phyloP scores from a whole-genome alignment of 2,888 invertebrate species.

The Eupithecia centaureata region DNA sequence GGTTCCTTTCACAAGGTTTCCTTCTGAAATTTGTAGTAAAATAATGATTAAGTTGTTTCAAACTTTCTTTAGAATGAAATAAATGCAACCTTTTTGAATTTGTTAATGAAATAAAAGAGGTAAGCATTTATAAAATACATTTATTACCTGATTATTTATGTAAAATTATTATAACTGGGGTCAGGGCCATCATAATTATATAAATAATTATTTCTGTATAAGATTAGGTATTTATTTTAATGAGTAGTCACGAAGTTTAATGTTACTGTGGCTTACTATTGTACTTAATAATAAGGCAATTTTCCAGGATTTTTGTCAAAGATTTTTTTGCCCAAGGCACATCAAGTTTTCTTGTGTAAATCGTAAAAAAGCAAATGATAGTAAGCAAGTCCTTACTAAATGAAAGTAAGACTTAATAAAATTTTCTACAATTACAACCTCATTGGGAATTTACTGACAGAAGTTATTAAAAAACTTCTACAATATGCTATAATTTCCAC shows the following conservation, averaged over 20 bases:
- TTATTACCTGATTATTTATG: background rate
- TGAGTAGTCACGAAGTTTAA: background rate
- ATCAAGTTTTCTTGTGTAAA: background rate
- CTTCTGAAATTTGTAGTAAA: too few species aligned
- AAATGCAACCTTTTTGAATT: background rate
- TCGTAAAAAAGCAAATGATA: too few species aligned
- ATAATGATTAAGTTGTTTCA: too few species aligned
- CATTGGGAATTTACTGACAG: background rate
- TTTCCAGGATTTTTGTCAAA: background rate
- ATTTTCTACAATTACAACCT: background rate
- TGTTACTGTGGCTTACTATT: background rate
- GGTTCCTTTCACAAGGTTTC: too few species aligned
- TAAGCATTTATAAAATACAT: background rate
- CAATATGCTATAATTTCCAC: background rate
- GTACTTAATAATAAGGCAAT: background rate
- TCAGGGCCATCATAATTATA: background rate
- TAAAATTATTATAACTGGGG: background rate
- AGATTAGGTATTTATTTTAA: background rate
- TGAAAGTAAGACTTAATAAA: too few species aligned
- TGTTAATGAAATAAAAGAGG: background rate
- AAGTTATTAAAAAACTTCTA: background rate
- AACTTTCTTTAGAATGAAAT: background rate
- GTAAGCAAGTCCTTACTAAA: too few species aligned
- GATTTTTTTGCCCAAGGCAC: too few species aligned
- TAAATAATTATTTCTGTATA: background rate